Conservation (phyloP, 2,888 invertebrate species). For the Omphaloscelis lunosa region DNA sequence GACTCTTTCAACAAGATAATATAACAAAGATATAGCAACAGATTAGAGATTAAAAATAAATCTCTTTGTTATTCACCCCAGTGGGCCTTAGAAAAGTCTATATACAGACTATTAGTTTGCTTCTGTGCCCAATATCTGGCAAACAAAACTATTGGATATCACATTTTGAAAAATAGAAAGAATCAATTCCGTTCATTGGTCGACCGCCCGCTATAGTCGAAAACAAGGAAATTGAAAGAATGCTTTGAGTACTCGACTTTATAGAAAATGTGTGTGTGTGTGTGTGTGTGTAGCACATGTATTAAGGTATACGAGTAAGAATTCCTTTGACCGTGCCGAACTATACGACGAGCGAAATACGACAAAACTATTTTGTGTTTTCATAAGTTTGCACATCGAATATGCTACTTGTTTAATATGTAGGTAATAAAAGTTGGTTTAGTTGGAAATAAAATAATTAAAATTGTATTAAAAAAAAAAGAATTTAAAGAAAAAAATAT, state of each 20-base stretch:
- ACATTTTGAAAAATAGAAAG: slow-evolving; percentile 47
- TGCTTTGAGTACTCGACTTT: slow-evolving; percentile 21
- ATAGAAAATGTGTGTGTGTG: slow-evolving; percentile 19
- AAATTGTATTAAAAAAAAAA: not conserved
- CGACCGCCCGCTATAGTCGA: slow-evolving; percentile 10
- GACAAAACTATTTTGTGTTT: slow-evolving; percentile 32
- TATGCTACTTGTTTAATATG: not conserved
- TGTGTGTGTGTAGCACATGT: slow-evolving; percentile 30
- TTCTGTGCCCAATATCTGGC: slow-evolving; percentile 16
- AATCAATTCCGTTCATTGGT: slow-evolving; percentile 18
- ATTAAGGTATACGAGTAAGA: slow-evolving; percentile 25
- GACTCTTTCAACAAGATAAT: slow-evolving; percentile 29
- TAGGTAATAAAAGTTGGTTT: too few species aligned
- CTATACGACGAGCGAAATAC: slow-evolving; percentile 16
- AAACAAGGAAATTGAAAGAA: slow-evolving; percentile 54
- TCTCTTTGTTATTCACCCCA: slow-evolving; percentile 27
- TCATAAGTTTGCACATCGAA: slow-evolving; percentile 14
- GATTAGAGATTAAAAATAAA: slow-evolving; percentile 19
- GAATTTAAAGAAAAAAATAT: not conserved
- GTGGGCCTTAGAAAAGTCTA: slow-evolving; percentile 19
- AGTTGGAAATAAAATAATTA: too few species aligned
- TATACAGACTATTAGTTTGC: slow-evolving; percentile 27
- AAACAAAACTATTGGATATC: slow-evolving; percentile 50
- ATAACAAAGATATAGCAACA: slow-evolving; percentile 29
- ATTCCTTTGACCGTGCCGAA: slow-evolving; percentile 49